These are phyloP conservation scores for Xyrichtys novacula DNA, from an alignment of 2,797 vertebrate species.

Conservation along the genomic window DNA sequence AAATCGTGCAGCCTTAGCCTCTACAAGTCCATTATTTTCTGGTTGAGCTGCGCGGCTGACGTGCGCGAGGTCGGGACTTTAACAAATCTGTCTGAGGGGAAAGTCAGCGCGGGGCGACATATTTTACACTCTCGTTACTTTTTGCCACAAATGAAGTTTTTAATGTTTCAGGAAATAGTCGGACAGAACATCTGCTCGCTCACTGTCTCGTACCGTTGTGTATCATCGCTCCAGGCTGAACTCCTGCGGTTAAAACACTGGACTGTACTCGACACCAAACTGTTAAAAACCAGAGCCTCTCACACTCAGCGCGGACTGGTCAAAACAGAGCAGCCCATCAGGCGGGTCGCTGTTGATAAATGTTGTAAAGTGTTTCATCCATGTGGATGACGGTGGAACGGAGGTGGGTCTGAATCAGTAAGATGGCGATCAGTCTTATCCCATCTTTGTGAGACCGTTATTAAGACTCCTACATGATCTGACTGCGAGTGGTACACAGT, in stretches of 20 bases:
- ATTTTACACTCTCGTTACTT: no score
- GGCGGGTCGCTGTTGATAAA: slow-evolving; percentile 23
- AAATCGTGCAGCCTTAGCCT: no score
- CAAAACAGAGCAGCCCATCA: slow-evolving; percentile 32
- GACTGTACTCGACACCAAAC: slow-evolving; percentile 13
- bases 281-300: slow-evolving; percentile 31
- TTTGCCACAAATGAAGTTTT: no score
- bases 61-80: slow-evolving; percentile 25
- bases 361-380: no score
- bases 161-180: no score
- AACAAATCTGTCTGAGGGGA: slow-evolving; percentile 36
- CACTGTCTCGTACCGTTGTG: neutral
- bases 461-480: no score
- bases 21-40: slow-evolving; percentile 31
- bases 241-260: slow-evolving; percentile 1
- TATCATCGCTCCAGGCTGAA: neutral
- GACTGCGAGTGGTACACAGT: slow-evolving; percentile 62
- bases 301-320: slow-evolving; percentile 7
- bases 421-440: no score
- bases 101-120: slow-evolving; percentile 1
- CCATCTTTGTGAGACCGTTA: no score
- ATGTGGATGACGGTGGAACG: no score
- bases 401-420: no score
- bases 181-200: no score
- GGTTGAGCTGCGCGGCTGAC: slow-evolving; percentile 1